Percentiles rank a stretch among this genome's conserved stretches.
These are phyloP conservation scores for Prolemur simus DNA, from an alignment of 2,113 vertebrate genomes.

Conservation along the genomic window DNA sequence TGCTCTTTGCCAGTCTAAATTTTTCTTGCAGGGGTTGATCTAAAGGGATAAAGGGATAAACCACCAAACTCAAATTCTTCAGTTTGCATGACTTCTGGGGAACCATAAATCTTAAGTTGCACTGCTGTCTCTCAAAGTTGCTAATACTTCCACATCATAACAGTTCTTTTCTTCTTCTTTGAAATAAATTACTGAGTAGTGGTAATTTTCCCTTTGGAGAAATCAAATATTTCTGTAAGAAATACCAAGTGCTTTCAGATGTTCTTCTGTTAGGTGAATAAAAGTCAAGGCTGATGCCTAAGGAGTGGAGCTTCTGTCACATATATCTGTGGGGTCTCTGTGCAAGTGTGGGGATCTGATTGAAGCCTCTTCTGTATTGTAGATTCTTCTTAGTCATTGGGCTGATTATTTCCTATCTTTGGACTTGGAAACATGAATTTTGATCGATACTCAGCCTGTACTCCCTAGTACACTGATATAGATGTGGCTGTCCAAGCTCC, in stretches of 20 bases:
- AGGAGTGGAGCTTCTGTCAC: background rate
- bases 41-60: background rate
- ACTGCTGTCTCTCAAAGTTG: background rate
- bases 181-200: background rate
- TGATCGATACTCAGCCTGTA: background rate
- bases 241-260: background rate
- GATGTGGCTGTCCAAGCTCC: background rate
- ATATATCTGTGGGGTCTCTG: background rate
- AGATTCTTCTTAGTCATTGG: background rate
- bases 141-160: background rate
- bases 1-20: background rate
- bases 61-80: background rate
- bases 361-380: background rate
- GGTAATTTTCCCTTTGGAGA: background rate
- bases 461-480: background rate
- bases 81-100: background rate
- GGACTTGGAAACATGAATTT: background rate
- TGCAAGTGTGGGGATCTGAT: background rate
- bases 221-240: background rate
- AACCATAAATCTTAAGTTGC: background rate
- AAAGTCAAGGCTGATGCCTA: background rate
- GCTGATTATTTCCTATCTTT: background rate
- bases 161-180: background rate
- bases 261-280: background rate
- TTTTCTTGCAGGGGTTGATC: background rate